Evolutionary conservation across 2,888 invertebrate genomes (phyloP), one percentile per base, ranked within the genome.

Genomic region (Lithophane ornitopus): DNA sequence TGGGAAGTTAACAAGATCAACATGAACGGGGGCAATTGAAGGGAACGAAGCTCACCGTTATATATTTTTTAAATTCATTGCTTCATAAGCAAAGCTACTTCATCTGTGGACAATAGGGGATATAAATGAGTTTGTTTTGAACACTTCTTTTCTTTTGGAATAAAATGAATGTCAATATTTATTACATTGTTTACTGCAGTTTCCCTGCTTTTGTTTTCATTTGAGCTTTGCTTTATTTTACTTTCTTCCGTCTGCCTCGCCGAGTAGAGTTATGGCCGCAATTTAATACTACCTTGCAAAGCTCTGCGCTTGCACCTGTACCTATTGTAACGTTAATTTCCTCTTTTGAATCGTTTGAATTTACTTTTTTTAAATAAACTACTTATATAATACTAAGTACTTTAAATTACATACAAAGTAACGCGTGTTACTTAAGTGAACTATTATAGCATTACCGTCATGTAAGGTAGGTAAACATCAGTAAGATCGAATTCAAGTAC

Each of bases 1-100:
- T 90, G 82, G 92, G 84, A 89, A 91, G 89, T 87, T 91, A 92
- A 92, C 89, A 86, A 91, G 90, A 90, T 90, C 87, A 89, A 89
- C 90, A 89, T 88, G 84, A 86, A 90, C 88, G 76, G 81, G 80
- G 81, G 76, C 87, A 84, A 87, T 90, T 86, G 87, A 84, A 87
- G 81, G 86, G 81, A 82, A 74, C 80, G 74, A 70, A 81, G 83
- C 78, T 84, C 63, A 41, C 56, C 39, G 56, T 26, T 59, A 59
- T 56, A 68, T 49, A 49, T 65, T 68, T 52, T 80, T 78, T 39
- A 56, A 70, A 80, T 75, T 78, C 72, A 74, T 75, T 75, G 68
- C 61, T 80, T 80, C 76, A 58, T 76, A 65, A 67, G 28, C 76
- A 41, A 49, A 69, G 39, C 63, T 67, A 62, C 75, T 85, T 71